Base-by-base conservation (phyloP, 2,888 invertebrate species). In the Chrysotoxum bicinctum region DNA sequence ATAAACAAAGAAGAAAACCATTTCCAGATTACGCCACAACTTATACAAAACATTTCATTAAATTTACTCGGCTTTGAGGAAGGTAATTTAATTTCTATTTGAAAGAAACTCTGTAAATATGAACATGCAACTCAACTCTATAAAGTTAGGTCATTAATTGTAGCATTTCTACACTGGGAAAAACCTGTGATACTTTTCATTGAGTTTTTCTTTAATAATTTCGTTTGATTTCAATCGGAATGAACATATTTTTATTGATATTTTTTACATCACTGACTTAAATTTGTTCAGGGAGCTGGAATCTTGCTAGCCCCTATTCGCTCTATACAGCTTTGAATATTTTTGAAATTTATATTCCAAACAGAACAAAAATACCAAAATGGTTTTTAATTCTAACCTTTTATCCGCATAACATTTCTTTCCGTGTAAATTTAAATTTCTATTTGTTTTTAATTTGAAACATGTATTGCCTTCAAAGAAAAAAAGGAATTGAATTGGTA, bases 41-140 rank as follows among this genome's bases (percentile, higher is more conserved):
- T 48, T 40, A 35, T 50, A 21, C 48, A 50, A 23, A 50, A 50
- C 23, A 50, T 50, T 50, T 50, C 50, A 50, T 50, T 50, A 50
- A 50, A 50, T 50, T 50, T 23, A 50, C n/a, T 6, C 2, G 2
- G 50, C 23, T 50, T 14, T 48, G 50, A 50, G 50, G 23, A 23
- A 23, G 23, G 23, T 50, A 50, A 23, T 50, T 50, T 21, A 50
- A 50, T 50, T 23, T 50, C 6, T 50, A 19, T 50, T 50, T 50
- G 23, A 7, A 23, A 23, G 50, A 23, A 50, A 50, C 2, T 50
- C 7, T 23, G 14, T 26, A 26, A n/a, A 37, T n/a, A 43, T n/a
- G n/a, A n/a, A n/a, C n/a, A n/a, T n/a, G n/a, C n/a, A n/a, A n/a
- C n/a, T n/a, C 8, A 43, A 43, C 16, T 23, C 4, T 19, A n/a